Base-by-base conservation (phyloP, 2,113 vertebrate genomes). In the Pampusana beccarii region DNA sequence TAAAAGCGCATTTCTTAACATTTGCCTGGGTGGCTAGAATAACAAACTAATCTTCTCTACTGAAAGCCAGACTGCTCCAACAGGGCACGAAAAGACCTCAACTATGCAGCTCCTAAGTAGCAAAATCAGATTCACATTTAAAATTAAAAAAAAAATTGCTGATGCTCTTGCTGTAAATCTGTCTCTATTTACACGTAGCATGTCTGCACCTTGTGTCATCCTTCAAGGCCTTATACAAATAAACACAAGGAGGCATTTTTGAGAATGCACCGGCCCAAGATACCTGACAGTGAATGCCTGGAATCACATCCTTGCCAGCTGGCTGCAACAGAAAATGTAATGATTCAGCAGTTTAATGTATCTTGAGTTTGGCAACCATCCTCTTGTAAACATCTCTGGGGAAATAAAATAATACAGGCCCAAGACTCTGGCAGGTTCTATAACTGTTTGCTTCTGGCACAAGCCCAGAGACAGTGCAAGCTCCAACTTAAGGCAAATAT, bases 261-360 rank as follows among this genome's bases (percentile, higher is more conserved):
- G 58, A 65, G 67, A 94, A 61, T 70, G 33, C 83, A 53, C 33
- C 96, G 88, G 97, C 94, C 82, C 67, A 94, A 94, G 73, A 29
- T 85, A 93, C 89, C 88, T 97, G 95, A 95, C 91, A 96, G 94
- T 90, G 72, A 96, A 77, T 87, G 85, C 75, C 25, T 85, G 62
- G 81, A 97, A 92, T 77, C 86, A 94, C 54, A 96, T 79, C 86
- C 53, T 80, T 96, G 95, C 94, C 97, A 97, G 96, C 93, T 96
- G 96, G 95, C 95, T 97, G 92, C 82, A 85, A 75, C 16, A 80
- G 86, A 91, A 94, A 94, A 89, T 92, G 80, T 48, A 74, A 98
- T 97, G 98, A 98, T 96, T 97, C 96, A 96, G 97, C 97, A 97
- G 96, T 97, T 97, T 95, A 97, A 97, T 92, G 79, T 91, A 90